Base-by-base conservation (phyloP, 2,113 vertebrate genomes). In the Peromyscus polionotus region DNA sequence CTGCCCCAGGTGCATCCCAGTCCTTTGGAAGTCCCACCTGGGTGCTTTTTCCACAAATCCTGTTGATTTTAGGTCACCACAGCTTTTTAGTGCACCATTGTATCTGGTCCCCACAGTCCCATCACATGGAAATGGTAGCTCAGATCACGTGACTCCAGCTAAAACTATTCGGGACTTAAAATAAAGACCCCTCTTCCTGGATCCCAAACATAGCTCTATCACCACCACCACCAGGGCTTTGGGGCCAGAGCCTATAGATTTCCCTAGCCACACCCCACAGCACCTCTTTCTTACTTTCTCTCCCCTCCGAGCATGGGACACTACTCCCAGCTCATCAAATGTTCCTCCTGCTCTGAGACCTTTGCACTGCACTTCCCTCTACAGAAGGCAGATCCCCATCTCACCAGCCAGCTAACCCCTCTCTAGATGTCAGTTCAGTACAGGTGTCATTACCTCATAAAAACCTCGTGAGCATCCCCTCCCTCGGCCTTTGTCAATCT, bases 161-260 rank as follows among this genome's bases (percentile, higher is more conserved):
- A 68, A 97, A 91, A 83, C 9, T 75, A 75, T 94, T 93, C 42
- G 6, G 19, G 72, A 26, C 84, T 95, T 95, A 36, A 54, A 36
- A 76, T 65, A 77, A 95, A 68, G 20, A 54, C 79, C 63, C 4
- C 5, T 77, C 57, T 3, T 16, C 3, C 5, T 16, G 13, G 24
- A 70, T 26, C 24, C 19, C n/a, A n/a, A 63, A 7, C 48, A 9
- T 33, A 42, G 48, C 26, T 33, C 59, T 36, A 75, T 36, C 77
- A 75, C 2, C 57, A 73, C 1, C 1, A 94, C 8, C 65, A n/a
- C 85, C 45, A 9, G 11, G 83, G 59, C 65, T 76, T n/a, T 4
- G 36, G 48, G 33, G 16, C 59, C 51, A 87, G 19, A 45, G 26
- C 36, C 79, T 79, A 0, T 7, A 28, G 36, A 48, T 57, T 16